These are phyloP conservation scores for Aphodius granarius DNA, from an alignment of 2,888 invertebrate species.

Conservation along the genomic window DNA sequence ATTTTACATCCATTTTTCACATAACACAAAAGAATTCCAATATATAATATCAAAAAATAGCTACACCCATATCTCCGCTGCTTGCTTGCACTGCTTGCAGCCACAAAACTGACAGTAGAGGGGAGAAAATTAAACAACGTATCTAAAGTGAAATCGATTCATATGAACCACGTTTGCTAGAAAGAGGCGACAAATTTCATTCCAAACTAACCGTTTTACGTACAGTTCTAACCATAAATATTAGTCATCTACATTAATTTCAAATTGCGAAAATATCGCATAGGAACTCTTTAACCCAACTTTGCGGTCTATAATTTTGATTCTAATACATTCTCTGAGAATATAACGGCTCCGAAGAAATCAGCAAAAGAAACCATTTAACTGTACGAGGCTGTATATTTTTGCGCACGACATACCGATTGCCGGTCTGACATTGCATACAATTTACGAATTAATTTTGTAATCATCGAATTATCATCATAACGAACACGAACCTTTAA, in stretches of 20 bases:
- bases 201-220: neutral
- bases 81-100: neutral
- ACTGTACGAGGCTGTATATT: neutral
- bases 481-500: neutral
- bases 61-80: conserved; percentile 37
- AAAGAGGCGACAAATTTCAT: conserved; percentile 10
- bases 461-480: neutral
- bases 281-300: too few species aligned
- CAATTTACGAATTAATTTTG: neutral
- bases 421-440: neutral
- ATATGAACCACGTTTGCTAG: neutral
- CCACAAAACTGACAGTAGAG: conserved; percentile 15
- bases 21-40: conserved; percentile 14
- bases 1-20: conserved; percentile 36
- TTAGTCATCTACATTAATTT: neutral
- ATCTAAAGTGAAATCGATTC: conserved; percentile 18
- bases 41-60: conserved; percentile 22
- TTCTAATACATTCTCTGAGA: too few species aligned
- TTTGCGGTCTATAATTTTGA: too few species aligned
- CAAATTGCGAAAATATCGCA: too few species aligned
- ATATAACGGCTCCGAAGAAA: too few species aligned
- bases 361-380: too few species aligned
- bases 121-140: conserved; percentile 9
- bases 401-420: neutral
- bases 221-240: neutral